Base-by-base conservation (phyloP, 2,888 invertebrate species). In the Heliconius ismenius region DNA sequence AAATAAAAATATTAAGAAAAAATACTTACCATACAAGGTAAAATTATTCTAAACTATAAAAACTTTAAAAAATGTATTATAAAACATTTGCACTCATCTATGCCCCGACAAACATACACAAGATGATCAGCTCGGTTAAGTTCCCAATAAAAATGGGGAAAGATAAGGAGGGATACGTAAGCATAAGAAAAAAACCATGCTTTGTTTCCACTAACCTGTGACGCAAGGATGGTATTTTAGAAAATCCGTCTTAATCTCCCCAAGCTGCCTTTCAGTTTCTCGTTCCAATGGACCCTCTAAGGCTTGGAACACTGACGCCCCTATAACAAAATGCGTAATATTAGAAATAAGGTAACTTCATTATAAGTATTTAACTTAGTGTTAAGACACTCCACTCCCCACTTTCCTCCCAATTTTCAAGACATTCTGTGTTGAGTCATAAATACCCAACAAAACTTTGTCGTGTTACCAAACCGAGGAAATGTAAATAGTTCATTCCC, bases 221-320 rank as follows among this genome's bases (percentile, higher is more conserved):
- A 97, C 92, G 84, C 96, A 96, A 6, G 94, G 90, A 85, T 97
- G 95, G 18, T 95, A 90, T 65, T 90, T 86, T 32, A 97, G 91
- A 90, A 97, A 97, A 74, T 93, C 88, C 54, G 89, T 86, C 84
- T 97, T 95, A 79, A 95, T 87, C 58, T 90, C 87, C 74, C 94
- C 91, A 65, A 97, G 89, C 67, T 92, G 92, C 73, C 94, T 91
- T 58, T 95, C 95, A 76, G 95, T 93, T 73, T 94, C 91, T 64
- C 92, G 91, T 87, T 97, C 97, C 82, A 95, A 91, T 0, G 97
- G 97, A 9, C 96, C 95, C 89, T 98, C 98, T 81, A 97, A 96
- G n/a, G 96, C 95, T 77, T 96, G 96, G 88, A 98, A 98, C 79
- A 98, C 95, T 26, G 96, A 94, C 0, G 98, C 97, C 26, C 98